phyloP scores from a whole-genome alignment of 2,113 vertebrate genomes.

The Rhipidura dahli region DNA sequence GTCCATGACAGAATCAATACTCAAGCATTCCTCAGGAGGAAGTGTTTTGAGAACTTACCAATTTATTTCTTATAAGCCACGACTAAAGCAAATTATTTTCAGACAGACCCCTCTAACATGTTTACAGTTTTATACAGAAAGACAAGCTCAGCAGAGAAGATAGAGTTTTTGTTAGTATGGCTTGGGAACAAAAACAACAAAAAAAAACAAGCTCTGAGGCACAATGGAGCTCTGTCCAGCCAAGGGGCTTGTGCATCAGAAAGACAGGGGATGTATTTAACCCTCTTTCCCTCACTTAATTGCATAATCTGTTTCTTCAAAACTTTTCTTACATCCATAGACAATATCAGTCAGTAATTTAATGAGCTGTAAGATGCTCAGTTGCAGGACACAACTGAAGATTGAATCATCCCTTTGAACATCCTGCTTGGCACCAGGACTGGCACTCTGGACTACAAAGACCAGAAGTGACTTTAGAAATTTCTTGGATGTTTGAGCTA shows the following conservation, averaged over 20 bases:
- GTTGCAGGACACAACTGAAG: background rate
- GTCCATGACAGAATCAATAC: background rate
- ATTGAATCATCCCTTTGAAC: background rate
- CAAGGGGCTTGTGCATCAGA: background rate
- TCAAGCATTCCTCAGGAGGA: background rate
- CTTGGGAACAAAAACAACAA: rapidly evolving
- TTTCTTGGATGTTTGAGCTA: background rate
- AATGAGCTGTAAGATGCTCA: background rate
- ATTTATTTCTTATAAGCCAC: background rate
- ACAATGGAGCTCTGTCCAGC: background rate
- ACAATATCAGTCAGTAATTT: background rate
- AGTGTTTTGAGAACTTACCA: background rate
- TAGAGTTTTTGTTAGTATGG: background rate
- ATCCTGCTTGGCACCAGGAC: background rate
- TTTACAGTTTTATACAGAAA: background rate
- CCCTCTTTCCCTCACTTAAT: background rate
- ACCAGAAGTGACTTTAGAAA: background rate
- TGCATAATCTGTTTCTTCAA: background rate
- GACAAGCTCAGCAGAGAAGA: background rate
- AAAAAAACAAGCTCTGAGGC: background rate
- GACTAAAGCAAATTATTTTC: background rate
- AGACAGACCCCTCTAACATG: background rate
- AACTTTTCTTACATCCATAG: background rate
- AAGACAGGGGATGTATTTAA: background rate
- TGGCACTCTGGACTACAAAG: background rate